Evolutionary conservation across 2,797 vertebrate species (phyloP).

Genomic region (Podargus strigoides): DNA sequence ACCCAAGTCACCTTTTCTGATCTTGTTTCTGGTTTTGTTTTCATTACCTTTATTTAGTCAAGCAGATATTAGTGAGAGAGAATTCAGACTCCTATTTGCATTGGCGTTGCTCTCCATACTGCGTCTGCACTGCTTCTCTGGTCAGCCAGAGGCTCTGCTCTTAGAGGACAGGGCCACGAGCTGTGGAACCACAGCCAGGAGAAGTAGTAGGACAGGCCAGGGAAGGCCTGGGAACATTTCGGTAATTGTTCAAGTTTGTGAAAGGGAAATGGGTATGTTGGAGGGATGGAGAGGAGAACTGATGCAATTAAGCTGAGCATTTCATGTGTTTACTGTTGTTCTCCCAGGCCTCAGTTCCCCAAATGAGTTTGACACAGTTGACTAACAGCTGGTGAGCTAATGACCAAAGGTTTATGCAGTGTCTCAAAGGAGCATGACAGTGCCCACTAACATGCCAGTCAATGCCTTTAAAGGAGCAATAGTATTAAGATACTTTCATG

Average conservation of each 20-base stretch:
- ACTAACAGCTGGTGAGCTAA: neutral
- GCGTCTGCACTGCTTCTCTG: neutral
- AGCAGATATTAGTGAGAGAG: neutral
- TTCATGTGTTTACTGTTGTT: neutral
- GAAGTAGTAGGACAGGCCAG: conserved; percentile 3
- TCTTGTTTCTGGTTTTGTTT: neutral
- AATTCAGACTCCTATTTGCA: neutral
- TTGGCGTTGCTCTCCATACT: neutral
- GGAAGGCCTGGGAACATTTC: conserved; percentile 4
- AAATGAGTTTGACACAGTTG: neutral
- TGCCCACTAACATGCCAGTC: neutral
- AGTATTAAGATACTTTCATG: neutral
- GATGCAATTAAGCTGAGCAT: neutral
- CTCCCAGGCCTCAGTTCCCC: neutral
- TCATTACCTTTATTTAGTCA: neutral
- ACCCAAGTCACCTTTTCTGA: neutral
- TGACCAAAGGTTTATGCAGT: neutral
- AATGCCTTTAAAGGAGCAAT: neutral
- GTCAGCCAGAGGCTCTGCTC: neutral
- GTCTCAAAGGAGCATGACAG: neutral
- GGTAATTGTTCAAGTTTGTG: neutral
- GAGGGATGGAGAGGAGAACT: neutral
- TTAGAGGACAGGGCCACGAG: neutral
- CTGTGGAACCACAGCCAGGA: neutral
- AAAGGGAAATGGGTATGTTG: neutral